Base-by-base conservation (phyloP, 2,113 vertebrate species). In the Seriola aureovittata region DNA sequence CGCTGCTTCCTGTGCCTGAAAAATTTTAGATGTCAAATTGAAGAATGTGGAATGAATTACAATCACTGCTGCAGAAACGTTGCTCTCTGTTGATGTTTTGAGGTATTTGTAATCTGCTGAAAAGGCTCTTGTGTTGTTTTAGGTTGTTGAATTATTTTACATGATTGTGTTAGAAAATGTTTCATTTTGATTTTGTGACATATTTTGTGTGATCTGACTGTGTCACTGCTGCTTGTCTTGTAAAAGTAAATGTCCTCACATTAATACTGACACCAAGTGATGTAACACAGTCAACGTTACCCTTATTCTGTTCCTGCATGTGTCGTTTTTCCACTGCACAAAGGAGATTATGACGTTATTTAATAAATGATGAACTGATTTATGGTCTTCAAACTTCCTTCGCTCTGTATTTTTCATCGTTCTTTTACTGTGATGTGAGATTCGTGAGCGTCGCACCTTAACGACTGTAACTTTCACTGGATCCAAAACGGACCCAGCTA, bases 401-500 rank as follows among this genome's bases (percentile, higher is more conserved):
- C 17, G 8, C 16, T 54, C 21, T 59, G 0, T 3, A 10, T 23
- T 68, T 25, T 48, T 16, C 16, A 12, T 54, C 67, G 19, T 23
- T 60, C 54, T 44, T 29, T 57, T 16, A 34, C 11, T 36, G 16
- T 75, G 16, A 38, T 64, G 52, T n/a, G 52, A 71, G 66, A 54
- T 46, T 67, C 0, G 38, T 71, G 21, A 16, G 58, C 2, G 29
- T 62, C 0, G 4, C 1, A 14, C 19, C 10, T 46, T 25, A 19
- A 19, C 2, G 1, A 25, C 9, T 25, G 14, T 25, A 16, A 42
- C 40, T 60, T 44, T 64, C 29, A 69, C 62, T 4, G 25, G 38
- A 36, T 11, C 44, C 46, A 19, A 3, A 54, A 13, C 11, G 57
- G 10, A 38, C 34, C 10, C 1, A 1, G 44, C 34, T 64, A 63